Evolutionary conservation across 2,797 vertebrate species (phyloP), one percentile per base, ranked within the genome.

Genomic region (Brachymystax lenok): DNA sequence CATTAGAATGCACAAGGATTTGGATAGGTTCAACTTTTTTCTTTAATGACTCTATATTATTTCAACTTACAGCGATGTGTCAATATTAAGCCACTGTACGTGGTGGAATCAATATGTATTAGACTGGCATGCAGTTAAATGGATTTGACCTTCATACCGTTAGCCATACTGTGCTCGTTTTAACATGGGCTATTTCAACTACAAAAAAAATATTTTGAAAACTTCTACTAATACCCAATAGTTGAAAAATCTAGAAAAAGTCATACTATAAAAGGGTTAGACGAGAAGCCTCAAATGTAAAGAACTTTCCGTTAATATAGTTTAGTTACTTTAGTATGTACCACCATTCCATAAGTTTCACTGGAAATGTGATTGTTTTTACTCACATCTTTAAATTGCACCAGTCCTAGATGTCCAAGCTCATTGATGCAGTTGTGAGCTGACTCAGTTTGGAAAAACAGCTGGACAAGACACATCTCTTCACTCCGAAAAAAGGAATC

Each of bases 351-450:
- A 68, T 16, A 35, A 1, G 27, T 30, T 33, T 28, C 4, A 19
- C 13, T 33, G 64, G 16, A 33, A 28, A 30, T 2, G 4, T 28
- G 13, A 33, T 67, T 30, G 30, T 68, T 35, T 46, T 35, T 68
- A 88, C 84, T 88, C 74, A 88, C 85, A 33, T 87, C 87, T 81
- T 77, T 85, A 67, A 87, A 88, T 51, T 88, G 82, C 71, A 83
- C 83, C 10, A 85, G 78, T 56, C 87, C 85, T 10, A 88, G 85
- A 52, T 81, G 77, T 4, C 85, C 87, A 8, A 88, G 83, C 77
- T 88, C 74, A 63, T 77, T 79, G 74, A 88, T 75, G 73, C 82
- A 87, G 71, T 76, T 73, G 78, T 84, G 82, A 3, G 87, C 83
- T 1, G 85, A 84, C 54, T 87, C 85, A 0, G 83, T 87, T 21